These are phyloP conservation scores for Aratinga solstitialis DNA, from an alignment of 2,797 vertebrate species.

Conservation along the genomic window DNA sequence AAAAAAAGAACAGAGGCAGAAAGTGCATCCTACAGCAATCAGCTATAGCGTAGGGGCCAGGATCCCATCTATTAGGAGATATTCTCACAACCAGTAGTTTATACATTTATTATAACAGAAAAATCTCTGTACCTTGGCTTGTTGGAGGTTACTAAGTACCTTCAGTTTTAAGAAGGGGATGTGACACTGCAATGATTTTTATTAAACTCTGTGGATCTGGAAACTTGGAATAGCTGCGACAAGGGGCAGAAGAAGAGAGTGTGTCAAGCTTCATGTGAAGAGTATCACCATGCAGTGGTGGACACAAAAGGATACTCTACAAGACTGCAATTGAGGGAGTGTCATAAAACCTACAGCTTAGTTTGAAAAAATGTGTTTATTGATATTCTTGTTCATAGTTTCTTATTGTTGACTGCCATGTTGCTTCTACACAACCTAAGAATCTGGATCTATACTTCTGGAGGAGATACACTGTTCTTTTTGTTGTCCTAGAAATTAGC, in stretches of 20 bases:
- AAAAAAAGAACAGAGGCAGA: neutral
- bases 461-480: neutral
- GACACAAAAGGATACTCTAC: neutral
- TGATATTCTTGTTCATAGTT: neutral
- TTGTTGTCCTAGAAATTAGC: neutral
- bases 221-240: neutral
- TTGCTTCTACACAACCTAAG: neutral
- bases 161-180: neutral
- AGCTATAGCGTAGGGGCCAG: neutral
- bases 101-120: neutral
- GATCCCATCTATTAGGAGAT: neutral
- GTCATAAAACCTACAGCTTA: neutral
- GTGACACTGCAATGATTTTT: neutral
- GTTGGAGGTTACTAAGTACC: neutral
- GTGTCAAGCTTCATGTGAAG: neutral
- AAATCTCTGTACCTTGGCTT: neutral
- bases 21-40: neutral
- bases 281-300: neutral
- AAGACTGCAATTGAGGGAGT: neutral
- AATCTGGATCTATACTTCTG: neutral
- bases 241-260: neutral
- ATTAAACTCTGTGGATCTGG: neutral
- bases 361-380: neutral
- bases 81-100: neutral
- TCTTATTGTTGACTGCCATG: neutral